phyloP scores from a whole-genome alignment of 1,140 invertebrate species.

The Mya arenaria region DNA sequence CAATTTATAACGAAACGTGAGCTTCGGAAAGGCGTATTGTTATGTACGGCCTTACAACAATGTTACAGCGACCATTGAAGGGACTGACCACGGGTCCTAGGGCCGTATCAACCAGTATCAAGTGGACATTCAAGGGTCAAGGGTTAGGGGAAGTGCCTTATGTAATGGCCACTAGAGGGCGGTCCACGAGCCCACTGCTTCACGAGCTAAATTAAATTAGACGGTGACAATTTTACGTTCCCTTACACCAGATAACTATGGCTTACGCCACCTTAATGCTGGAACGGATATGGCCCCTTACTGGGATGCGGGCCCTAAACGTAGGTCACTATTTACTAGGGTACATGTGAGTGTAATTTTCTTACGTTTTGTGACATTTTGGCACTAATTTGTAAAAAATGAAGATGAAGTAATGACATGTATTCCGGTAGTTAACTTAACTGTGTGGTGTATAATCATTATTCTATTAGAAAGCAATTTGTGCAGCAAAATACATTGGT shows the following conservation, averaged over 20 bases:
- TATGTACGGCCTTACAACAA: slow-evolving; percentile 35
- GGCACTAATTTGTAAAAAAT: too few species aligned
- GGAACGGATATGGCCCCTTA: too few species aligned
- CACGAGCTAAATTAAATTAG: slow-evolving; percentile 24
- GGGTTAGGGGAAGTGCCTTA: slow-evolving; percentile 15
- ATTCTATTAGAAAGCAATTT: too few species aligned
- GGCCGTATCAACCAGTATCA: not conserved
- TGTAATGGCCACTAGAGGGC: not conserved
- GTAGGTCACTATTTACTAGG: too few species aligned
- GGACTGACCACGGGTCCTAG: not conserved
- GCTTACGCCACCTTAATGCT: too few species aligned
- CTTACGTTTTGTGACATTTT: too few species aligned
- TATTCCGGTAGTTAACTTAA: too few species aligned
- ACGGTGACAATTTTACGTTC: slow-evolving; percentile 10
- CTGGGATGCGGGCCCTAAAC: too few species aligned
- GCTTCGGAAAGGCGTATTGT: slow-evolving; percentile 24
- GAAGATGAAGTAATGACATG: too few species aligned
- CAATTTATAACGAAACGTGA: slow-evolving; percentile 52
- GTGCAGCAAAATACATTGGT: too few species aligned
- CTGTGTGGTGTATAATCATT: too few species aligned
- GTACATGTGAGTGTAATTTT: too few species aligned
- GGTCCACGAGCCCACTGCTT: not conserved
- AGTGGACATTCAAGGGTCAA: not conserved
- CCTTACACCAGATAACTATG: not conserved
- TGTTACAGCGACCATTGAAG: slow-evolving; percentile 18